Conservation (phyloP, 2,888 invertebrate genomes). For the Chalcosyrphus nemorum region DNA sequence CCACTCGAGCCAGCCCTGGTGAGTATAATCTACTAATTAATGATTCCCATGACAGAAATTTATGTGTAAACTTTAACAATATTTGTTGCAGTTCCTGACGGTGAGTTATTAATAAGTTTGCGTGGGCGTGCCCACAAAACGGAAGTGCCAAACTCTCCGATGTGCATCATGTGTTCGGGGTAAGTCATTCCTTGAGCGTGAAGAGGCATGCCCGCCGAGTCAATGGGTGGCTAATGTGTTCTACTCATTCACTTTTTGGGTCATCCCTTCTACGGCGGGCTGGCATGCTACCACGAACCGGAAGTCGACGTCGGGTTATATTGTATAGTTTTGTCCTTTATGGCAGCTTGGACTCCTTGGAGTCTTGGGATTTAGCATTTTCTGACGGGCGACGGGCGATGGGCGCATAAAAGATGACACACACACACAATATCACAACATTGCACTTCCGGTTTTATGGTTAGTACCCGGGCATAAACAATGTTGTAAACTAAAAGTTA, state of each 20-base stretch:
- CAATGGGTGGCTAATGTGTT: slow-evolving; percentile 68
- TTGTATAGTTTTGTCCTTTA: slow-evolving; percentile 23
- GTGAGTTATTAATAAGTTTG: slow-evolving; percentile 75
- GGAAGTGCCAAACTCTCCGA: slow-evolving; percentile 74
- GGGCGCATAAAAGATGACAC: slow-evolving; percentile 64
- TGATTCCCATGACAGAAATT: slow-evolving; percentile 81
- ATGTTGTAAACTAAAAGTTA: slow-evolving; percentile 72
- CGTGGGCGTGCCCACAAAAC: slow-evolving; percentile 74
- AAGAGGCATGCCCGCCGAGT: slow-evolving; percentile 27
- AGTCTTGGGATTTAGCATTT: slow-evolving; percentile 67
- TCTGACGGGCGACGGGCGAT: slow-evolving; percentile 50
- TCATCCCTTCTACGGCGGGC: neutral
- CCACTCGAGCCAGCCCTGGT: slow-evolving; percentile 31
- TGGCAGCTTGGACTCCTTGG: slow-evolving; percentile 29
- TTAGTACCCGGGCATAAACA: slow-evolving; percentile 62
- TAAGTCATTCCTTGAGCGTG: slow-evolving; percentile 36
- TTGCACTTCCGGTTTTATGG: slow-evolving; percentile 72
- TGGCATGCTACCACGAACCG: slow-evolving; percentile 46
- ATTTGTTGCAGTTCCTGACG: slow-evolving; percentile 77
- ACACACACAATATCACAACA: slow-evolving; percentile 71
- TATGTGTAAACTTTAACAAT: slow-evolving; percentile 81
- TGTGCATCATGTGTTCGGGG: slow-evolving; percentile 67
- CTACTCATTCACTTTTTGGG: slow-evolving; percentile 35
- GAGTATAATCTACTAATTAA: slow-evolving; percentile 77
- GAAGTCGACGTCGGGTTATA: slow-evolving; percentile 55